Evolutionary conservation across 2,113 vertebrate species (phyloP).

Genomic region (Labrus mixtus): DNA sequence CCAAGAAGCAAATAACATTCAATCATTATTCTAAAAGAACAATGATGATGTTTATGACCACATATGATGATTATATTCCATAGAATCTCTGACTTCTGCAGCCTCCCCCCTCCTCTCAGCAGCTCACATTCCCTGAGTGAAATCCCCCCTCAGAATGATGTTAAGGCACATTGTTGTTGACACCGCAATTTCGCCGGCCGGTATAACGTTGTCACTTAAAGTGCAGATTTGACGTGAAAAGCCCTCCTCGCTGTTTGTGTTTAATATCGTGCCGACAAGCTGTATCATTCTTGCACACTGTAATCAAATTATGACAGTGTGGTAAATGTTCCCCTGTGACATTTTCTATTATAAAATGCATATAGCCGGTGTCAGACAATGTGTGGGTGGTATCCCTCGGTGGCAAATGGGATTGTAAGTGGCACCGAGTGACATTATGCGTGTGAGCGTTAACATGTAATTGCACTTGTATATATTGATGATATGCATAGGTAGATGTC

Average conservation of each 20-base stretch:
- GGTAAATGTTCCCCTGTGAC: constrained; percentile 78
- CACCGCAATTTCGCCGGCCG: constrained; percentile 70
- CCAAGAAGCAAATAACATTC: constrained; percentile 25
- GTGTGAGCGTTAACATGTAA: constrained; percentile 59
- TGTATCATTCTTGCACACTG: constrained; percentile 76
- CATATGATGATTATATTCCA: constrained; percentile 24
- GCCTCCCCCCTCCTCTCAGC: not conserved
- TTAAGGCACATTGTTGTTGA: constrained; percentile 74
- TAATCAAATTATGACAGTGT: constrained; percentile 80
- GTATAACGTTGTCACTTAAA: constrained; percentile 75
- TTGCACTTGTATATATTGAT: constrained; percentile 65
- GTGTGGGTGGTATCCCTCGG: constrained; percentile 67
- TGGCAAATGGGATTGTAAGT: constrained; percentile 78
- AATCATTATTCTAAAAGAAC: constrained; percentile 33
- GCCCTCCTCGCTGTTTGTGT: constrained; percentile 62
- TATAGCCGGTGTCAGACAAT: constrained; percentile 71
- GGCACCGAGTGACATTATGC: constrained; percentile 64
- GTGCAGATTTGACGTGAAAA: constrained; percentile 74
- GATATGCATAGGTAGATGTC: constrained; percentile 70
- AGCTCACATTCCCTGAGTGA: constrained; percentile 63
- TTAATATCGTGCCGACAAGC: constrained; percentile 77
- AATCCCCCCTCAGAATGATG: constrained; percentile 63
- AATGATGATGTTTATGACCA: constrained; percentile 42
- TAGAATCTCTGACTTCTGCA: not conserved
- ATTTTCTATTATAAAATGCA: constrained; percentile 82